Evolutionary conservation across 1,140 invertebrate genomes (phyloP).

Genomic region (Diachasmimorpha longicaudata): DNA sequence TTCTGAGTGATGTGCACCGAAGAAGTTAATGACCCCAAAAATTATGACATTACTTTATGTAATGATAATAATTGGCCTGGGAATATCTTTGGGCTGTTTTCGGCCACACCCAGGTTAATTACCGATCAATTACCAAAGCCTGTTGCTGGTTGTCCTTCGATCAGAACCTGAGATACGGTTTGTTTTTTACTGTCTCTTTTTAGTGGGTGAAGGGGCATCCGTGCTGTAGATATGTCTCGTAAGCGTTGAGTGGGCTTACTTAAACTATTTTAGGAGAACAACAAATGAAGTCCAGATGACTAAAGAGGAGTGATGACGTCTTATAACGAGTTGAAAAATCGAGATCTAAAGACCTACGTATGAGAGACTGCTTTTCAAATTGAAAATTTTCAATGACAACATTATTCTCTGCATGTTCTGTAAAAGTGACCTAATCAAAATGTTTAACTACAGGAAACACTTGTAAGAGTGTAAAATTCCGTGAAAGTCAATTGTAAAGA

Average conservation of each 20-base stretch:
- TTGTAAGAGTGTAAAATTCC: too few species aligned
- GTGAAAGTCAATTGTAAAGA: background rate
- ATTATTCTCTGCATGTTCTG: too few species aligned
- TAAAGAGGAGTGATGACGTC: background rate
- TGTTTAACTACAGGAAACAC: too few species aligned
- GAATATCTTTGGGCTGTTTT: background rate
- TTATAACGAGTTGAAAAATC: too few species aligned
- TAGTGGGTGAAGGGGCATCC: background rate
- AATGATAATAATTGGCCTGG: background rate
- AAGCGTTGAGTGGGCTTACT: background rate
- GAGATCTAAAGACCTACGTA: too few species aligned
- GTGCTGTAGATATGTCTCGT: background rate
- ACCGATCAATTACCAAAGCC: slow-evolving; percentile 32
- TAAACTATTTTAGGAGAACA: background rate
- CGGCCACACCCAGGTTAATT: slow-evolving; percentile 38
- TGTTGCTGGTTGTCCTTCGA: background rate
- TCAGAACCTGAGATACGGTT: background rate
- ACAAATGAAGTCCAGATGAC: background rate
- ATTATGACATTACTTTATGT: background rate
- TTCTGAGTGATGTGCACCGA: too few species aligned
- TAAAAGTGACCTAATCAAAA: too few species aligned
- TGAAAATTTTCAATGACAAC: too few species aligned
- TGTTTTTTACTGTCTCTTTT: background rate
- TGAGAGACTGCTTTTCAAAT: too few species aligned
- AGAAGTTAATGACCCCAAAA: background rate